phyloP scores from a whole-genome alignment of 2,888 invertebrate genomes.

The Diarsia dahlii region DNA sequence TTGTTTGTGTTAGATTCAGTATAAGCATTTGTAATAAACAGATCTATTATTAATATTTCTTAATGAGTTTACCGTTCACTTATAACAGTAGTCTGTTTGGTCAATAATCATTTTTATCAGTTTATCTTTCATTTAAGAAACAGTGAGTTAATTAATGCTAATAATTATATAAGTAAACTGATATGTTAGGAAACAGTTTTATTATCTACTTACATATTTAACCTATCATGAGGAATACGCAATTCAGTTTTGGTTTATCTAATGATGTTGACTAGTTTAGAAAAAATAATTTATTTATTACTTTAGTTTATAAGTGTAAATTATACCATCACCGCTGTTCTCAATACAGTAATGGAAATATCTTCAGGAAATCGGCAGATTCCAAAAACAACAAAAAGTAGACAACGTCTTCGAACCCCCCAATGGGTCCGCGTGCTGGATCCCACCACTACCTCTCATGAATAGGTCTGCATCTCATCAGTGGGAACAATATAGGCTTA shows the following conservation, averaged over 20 bases:
- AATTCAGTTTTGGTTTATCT: slow-evolving; percentile 12
- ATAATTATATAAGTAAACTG: background rate
- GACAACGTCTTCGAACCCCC: background rate
- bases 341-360: background rate
- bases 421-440: background rate
- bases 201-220: background rate
- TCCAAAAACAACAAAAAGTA: background rate
- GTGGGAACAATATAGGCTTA: background rate
- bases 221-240: background rate
- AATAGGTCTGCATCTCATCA: background rate
- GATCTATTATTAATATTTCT: slow-evolving; percentile 14
- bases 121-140: slow-evolving; percentile 33
- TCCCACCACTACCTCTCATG: background rate
- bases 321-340: background rate
- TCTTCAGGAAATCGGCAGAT: background rate
- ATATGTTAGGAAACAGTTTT: background rate
- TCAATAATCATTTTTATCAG: slow-evolving; percentile 37
- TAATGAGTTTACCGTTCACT: slow-evolving; percentile 32
- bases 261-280: background rate
- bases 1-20: slow-evolving; percentile 22
- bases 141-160: slow-evolving; percentile 8
- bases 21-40: slow-evolving; percentile 13
- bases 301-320: background rate
- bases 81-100: slow-evolving; percentile 22
- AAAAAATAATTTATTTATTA: background rate